Conservation (phyloP, 2,797 vertebrate genomes). For the Notoglanidium macrostoma region DNA sequence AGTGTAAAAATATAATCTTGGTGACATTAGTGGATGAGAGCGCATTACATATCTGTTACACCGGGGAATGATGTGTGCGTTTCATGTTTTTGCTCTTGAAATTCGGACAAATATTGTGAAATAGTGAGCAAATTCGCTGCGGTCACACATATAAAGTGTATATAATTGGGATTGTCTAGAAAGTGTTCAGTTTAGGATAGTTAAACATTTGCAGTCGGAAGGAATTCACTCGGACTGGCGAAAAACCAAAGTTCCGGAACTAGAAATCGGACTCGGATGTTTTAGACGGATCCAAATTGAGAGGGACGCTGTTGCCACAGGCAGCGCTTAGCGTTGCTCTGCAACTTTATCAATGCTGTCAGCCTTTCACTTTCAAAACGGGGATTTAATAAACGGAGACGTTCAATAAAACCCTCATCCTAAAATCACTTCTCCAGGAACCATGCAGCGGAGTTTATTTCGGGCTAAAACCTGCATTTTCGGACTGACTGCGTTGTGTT, state of each 20-base stretch:
- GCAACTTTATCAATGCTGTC: not conserved
- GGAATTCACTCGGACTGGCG: not conserved
- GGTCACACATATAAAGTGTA: not conserved
- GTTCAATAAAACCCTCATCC: not conserved
- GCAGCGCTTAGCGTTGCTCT: slow-evolving; percentile 42
- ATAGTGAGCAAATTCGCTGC: not conserved
- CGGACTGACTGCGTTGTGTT: not conserved
- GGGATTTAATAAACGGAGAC: not conserved
- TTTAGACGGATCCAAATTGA: slow-evolving; percentile 14
- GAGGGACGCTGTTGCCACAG: slow-evolving; percentile 40
- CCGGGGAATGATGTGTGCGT: not conserved
- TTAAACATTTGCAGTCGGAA: not conserved
- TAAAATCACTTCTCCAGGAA: not conserved
- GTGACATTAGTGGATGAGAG: not conserved
- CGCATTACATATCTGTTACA: not conserved
- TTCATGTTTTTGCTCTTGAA: not conserved
- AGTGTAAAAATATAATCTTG: not conserved
- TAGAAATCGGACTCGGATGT: not conserved
- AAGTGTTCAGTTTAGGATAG: not conserved
- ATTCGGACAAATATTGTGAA: not conserved
- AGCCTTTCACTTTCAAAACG: not conserved
- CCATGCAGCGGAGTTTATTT: not conserved
- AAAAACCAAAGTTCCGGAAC: slow-evolving; percentile 38
- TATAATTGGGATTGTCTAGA: not conserved
- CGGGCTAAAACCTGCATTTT: not conserved